Conservation (phyloP, 2,797 vertebrate genomes). For the Apogon hyalosoma region DNA sequence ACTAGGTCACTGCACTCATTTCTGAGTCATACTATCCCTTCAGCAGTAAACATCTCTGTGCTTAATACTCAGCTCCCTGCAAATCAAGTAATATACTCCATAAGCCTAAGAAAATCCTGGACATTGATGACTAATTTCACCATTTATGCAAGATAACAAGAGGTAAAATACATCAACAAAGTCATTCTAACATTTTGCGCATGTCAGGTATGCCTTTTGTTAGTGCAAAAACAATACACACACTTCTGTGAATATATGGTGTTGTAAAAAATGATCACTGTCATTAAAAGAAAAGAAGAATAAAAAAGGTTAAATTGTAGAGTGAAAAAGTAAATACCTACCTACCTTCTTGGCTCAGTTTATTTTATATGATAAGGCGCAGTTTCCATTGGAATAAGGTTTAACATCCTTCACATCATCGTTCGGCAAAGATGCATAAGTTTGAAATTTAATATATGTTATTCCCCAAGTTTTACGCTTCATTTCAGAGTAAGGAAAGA, state of each 20-base stretch:
- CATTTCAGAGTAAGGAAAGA: not conserved
- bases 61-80: constrained; percentile 19
- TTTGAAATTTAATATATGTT: constrained; percentile 8
- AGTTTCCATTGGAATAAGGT: constrained; percentile 7
- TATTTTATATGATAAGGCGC: constrained; percentile 9
- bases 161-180: constrained; percentile 9
- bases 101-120: constrained; percentile 53
- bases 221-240: too few relatives aligned
- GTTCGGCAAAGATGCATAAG: constrained; percentile 21
- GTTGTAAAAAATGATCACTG: too few relatives aligned
- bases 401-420: not conserved
- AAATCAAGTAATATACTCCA: constrained; percentile 29
- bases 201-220: too few relatives aligned
- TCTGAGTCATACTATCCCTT: constrained; percentile 53
- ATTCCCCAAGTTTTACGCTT: constrained; percentile 15
- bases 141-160: constrained; percentile 6
- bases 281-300: too few relatives aligned
- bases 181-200: not conserved
- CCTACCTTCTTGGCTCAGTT: constrained; percentile 52
- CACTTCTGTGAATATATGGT: too few relatives aligned
- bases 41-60: constrained; percentile 47
- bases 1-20: constrained; percentile 27
- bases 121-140: constrained; percentile 25
- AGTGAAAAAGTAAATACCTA: not conserved
- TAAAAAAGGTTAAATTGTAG: too few relatives aligned